Base-by-base conservation (phyloP, 2,113 vertebrate species). In the Lethenteron reissneri region DNA sequence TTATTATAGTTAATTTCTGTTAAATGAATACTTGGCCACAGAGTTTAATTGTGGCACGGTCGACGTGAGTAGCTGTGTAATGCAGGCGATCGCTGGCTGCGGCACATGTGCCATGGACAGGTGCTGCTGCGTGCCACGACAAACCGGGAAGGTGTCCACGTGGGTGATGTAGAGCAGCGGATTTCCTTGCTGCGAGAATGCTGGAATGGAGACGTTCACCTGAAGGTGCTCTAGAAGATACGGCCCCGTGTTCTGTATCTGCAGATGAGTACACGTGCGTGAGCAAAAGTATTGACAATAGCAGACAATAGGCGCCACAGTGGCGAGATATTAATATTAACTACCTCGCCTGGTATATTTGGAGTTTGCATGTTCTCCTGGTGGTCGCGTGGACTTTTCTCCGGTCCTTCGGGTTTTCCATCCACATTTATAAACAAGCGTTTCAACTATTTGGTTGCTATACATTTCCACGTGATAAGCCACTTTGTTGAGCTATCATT, bases 121-220 rank as follows among this genome's bases (percentile, higher is more conserved):
- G n/a, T 68, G n/a, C n/a, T 25, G 25, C 25, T 9, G 64, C 11
- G 10, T 10, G 25, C n/a, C 25, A 68, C 64, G 2, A 68, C 64
- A 25, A 17, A 68, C 64, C 64, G 64, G 64, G n/a, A 25, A n/a
- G 10, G 64, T 68, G 64, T 68, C n/a, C 25, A 25, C 25, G 8
- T 25, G 64, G 2, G 25, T 25, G 25, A 68, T 68, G 25, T 68
- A 25, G 64, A 68, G 25, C 25, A 68, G n/a, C 25, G 64, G 64
- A 11, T 68, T 68, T 10, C 10, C 25, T 25, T 25, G 10, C 25
- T n/a, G n/a, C n/a, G n/a, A 17, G 64, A 17, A 68, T n/a, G 25
- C 64, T 68, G 64, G 64, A 68, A 68, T 25, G 9, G 64, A 68
- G 25, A 68, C 25, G 64, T 68, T 68, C 64, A 68, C n/a, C 64